phyloP scores from a whole-genome alignment of 2,888 invertebrate genomes.

The Noctua janthe region DNA sequence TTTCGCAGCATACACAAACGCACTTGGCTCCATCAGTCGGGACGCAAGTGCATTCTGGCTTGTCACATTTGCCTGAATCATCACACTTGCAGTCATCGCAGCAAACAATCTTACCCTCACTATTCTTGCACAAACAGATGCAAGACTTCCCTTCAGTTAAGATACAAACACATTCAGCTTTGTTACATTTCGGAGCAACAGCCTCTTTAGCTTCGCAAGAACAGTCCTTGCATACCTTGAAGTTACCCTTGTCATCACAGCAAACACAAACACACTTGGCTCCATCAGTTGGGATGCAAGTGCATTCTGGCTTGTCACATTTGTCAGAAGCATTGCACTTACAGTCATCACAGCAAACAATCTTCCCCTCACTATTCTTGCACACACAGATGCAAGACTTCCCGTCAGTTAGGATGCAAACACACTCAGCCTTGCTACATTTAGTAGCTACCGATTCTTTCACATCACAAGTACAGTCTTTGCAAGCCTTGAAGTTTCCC shows the following conservation, averaged over 20 bases:
- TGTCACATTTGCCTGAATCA: conserved; percentile 64
- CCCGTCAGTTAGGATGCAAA: too few relatives aligned
- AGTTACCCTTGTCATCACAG: conserved; percentile 33
- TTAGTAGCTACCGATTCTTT: conserved; percentile 34
- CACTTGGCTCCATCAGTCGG: conserved; percentile 50
- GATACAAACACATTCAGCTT: conserved; percentile 60
- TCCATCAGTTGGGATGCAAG: conserved; percentile 16
- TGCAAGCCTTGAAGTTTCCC: conserved; percentile 34
- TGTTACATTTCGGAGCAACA: conserved; percentile 50
- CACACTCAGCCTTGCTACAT: conserved; percentile 3
- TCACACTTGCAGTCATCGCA: conserved; percentile 17
- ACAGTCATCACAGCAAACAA: conserved; percentile 12
- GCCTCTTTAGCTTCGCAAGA: conserved; percentile 18
- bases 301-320: conserved; percentile 12
- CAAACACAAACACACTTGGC: conserved; percentile 53
- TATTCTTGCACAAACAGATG: conserved; percentile 15
- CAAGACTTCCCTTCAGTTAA: neutral
- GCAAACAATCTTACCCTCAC: neutral
- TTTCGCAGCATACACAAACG: conserved; percentile 39
- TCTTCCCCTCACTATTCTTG: conserved; percentile 5
- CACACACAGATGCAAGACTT: neutral
- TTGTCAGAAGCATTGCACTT: conserved; percentile 20
- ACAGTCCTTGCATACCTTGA: conserved; percentile 51
- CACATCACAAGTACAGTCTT: conserved; percentile 40
- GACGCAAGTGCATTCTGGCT: conserved; percentile 71